Evolutionary conservation across 2,888 invertebrate genomes (phyloP).

Genomic region (Crossocerus cetratus): DNA sequence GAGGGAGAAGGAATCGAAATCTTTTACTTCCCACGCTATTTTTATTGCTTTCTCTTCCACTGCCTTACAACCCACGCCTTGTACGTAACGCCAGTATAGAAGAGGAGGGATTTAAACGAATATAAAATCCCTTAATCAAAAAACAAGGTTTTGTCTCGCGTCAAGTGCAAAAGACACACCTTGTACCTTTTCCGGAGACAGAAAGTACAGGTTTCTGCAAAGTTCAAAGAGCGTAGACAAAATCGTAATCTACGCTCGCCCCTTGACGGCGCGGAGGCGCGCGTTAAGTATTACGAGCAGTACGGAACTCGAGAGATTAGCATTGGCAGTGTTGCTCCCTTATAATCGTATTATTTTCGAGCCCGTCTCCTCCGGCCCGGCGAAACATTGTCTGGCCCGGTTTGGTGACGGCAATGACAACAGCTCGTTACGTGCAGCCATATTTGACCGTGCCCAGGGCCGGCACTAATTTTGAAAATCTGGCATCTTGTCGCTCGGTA

Average conservation of each 20-base stretch:
- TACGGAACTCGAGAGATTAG: neutral
- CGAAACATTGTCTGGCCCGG: conserved; percentile 33
- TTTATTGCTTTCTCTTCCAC: conserved; percentile 21
- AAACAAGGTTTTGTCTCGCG: too few relatives aligned
- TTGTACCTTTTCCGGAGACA: too few relatives aligned
- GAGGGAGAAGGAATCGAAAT: conserved; percentile 13
- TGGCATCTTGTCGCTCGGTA: conserved; percentile 28
- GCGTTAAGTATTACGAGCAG: neutral
- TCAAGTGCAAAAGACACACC: too few relatives aligned
- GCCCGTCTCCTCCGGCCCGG: neutral
- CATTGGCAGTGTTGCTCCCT: neutral
- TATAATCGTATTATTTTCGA: neutral
- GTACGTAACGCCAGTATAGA: neutral
- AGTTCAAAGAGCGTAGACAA: too few relatives aligned
- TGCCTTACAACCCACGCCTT: too few relatives aligned
- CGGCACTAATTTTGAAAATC: conserved; percentile 43
- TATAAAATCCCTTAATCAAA: neutral
- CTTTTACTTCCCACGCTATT: conserved; percentile 34
- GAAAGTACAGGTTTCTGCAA: too few relatives aligned
- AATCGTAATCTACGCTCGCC: neutral
- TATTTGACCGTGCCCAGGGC: conserved; percentile 37
- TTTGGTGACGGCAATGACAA: conserved; percentile 49
- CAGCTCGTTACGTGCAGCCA: conserved; percentile 52
- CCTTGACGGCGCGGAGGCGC: neutral
- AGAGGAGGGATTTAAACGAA: neutral